These are phyloP conservation scores for Lacerta viridis DNA, from an alignment of 2,797 vertebrate genomes.

Conservation along the genomic window DNA sequence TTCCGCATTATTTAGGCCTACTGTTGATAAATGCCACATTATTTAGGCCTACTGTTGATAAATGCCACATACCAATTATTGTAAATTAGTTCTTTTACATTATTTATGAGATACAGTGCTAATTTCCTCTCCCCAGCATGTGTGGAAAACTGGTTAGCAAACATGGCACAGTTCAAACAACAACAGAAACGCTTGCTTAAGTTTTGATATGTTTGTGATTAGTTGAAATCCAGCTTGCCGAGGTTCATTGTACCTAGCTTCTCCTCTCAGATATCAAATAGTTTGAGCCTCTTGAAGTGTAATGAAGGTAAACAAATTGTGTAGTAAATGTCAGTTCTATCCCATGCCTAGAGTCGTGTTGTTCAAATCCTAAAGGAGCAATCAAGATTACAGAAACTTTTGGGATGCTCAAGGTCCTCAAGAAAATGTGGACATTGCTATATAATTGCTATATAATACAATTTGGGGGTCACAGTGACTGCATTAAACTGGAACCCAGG, in stretches of 20 bases:
- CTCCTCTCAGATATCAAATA: not conserved
- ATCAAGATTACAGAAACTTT: not conserved
- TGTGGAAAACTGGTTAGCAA: slow-evolving; percentile 74
- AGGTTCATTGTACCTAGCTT: not conserved
- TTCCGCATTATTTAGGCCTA: slow-evolving; percentile 70
- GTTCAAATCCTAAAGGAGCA: not conserved
- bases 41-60: slow-evolving; percentile 73
- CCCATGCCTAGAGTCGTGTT: not conserved
- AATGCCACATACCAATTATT: slow-evolving; percentile 78
- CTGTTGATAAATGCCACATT: slow-evolving; percentile 77
- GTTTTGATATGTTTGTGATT: slow-evolving; percentile 31
- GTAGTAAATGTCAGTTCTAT: not conserved
- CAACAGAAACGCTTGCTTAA: slow-evolving; percentile 65
- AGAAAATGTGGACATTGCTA: not conserved
- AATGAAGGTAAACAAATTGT: not conserved
- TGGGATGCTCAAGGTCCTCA: not conserved
- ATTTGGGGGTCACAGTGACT: not conserved
- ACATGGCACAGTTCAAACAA: slow-evolving; percentile 45
- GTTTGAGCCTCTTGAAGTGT: not conserved
- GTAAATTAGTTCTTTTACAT: slow-evolving; percentile 83
- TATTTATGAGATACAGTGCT: slow-evolving; percentile 79
- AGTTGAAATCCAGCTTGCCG: not conserved
- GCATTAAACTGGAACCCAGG: not conserved
- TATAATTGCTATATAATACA: not conserved
- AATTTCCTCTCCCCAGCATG: slow-evolving; percentile 70